Percentiles rank a stretch among this genome's conserved stretches.
Conservation (phyloP, 2,888 invertebrate genomes). For the Ornithoptera alexandrae region DNA sequence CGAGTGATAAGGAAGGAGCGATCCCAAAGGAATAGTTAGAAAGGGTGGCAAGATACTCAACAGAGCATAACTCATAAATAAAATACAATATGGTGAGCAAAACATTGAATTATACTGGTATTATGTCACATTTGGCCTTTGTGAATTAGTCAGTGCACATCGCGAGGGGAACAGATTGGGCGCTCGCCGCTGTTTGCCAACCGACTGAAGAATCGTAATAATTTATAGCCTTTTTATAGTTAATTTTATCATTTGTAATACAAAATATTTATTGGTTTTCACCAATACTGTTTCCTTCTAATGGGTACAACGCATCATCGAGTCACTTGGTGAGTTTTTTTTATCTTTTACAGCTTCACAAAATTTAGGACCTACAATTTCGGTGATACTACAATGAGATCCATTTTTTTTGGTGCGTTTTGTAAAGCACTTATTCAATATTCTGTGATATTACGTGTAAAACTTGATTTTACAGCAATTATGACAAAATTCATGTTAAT, state of each 20-base stretch:
- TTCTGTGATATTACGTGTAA: no score
- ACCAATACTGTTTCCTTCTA: not conserved
- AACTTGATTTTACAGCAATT: no score
- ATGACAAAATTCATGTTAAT: no score
- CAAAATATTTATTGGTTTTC: not conserved
- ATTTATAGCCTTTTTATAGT: slow-evolving; percentile 50
- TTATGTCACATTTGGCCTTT: slow-evolving; percentile 81
- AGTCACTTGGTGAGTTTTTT: not conserved
- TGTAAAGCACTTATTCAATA: no score
- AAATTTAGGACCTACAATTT: no score
- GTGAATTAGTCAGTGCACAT: slow-evolving; percentile 71
- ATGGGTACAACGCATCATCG: not conserved
- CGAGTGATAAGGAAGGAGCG: slow-evolving; percentile 51
- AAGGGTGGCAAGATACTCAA: slow-evolving; percentile 55
- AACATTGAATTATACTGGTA: slow-evolving; percentile 80
- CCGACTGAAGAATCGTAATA: slow-evolving; percentile 50
- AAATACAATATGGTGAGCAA: slow-evolving; percentile 82
- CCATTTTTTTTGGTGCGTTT: no score
- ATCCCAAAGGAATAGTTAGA: slow-evolving; percentile 39
- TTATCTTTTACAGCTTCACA: no score
- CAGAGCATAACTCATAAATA: slow-evolving; percentile 79
- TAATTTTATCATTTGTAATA: slow-evolving; percentile 10
- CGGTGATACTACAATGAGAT: no score
- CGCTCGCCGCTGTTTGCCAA: slow-evolving; percentile 62
- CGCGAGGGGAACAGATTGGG: slow-evolving; percentile 65